A percentile compares a stretch with the other conserved stretches of the same genome.
Evolutionary conservation across 2,113 vertebrate species (phyloP).

Genomic region (Corythaixoides concolor): DNA sequence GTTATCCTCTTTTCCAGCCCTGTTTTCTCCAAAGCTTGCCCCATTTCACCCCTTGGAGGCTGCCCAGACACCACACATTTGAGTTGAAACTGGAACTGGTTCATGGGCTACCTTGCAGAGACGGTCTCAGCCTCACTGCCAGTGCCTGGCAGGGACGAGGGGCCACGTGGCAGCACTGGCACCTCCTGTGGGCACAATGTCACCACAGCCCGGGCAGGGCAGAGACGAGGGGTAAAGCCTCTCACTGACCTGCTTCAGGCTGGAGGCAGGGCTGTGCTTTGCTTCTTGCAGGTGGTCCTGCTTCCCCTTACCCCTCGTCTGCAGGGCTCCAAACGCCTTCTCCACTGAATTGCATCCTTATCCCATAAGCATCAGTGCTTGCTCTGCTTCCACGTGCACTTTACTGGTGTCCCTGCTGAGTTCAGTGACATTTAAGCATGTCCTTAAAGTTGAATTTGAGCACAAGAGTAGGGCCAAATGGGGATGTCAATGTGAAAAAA

Average conservation of each 20-base stretch:
- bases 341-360: neutral
- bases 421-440: neutral
- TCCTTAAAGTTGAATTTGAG: neutral
- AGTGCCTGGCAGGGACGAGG: neutral
- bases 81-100: neutral
- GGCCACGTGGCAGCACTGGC: rapidly evolving
- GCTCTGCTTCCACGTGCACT: neutral
- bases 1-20: neutral
- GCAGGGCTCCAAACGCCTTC: neutral
- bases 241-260: neutral
- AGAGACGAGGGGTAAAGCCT: neutral
- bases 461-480: neutral
- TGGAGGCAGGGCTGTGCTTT: neutral
- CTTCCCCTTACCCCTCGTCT: neutral
- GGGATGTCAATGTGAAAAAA: neutral
- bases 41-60: neutral
- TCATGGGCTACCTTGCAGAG: rapidly evolving
- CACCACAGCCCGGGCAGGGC: neutral
- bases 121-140: rapidly evolving
- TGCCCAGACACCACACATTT: neutral
- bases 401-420: neutral
- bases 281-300: neutral
- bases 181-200: rapidly evolving
- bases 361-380: rapidly evolving
- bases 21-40: neutral